Evolutionary conservation across 2,888 invertebrate species (phyloP), one percentile per base, ranked within the genome.

Genomic region (Leptogaster cylindrica): DNA sequence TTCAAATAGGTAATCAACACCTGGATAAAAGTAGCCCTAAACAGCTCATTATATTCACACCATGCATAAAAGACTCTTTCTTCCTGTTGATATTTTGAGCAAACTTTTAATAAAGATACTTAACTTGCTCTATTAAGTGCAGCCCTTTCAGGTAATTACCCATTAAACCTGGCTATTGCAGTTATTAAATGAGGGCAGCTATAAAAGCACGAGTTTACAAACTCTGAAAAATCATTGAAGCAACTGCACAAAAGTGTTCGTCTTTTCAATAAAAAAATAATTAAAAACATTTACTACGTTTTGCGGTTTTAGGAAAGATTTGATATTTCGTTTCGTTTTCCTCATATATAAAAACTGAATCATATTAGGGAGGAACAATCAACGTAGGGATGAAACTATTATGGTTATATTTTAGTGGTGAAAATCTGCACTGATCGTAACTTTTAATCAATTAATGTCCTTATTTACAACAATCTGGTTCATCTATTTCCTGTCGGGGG

Each of bases 1-100:
- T 41, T 18, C 3, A 41, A 18, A 41, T 41, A 41, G 41, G 6
- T 41, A 41, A 41, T 41, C 41, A 41, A 41, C 41, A 41, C 41
- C 41, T 10, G 16, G 3, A 10, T 10, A 41, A 3, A 41, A 41
- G 41, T 41, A n/a, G 6, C 12, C 16, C 18, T 41, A 41, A 16
- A 18, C 14, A 41, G 41, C 41, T 41, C 41, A 41, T 41, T 41
- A 41, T 16, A 18, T 41, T 41, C 41, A 41, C 7, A 18, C 41
- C 18, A 18, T 18, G 14, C 14, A 7, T 41, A 18, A 41, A 5
- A 16, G 41, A 18, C 16, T n/a, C 14, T 16, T 41, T 41, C 41
- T 41, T 41, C 41, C 2, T 41, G 12, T 12, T 41, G 3, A n/a
- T 41, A 10, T 18, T 16, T 41, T 41, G 2, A 41, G 10, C 14